Evolutionary conservation across 2,113 vertebrate genomes (phyloP), one percentile per base, ranked within the genome.

Genomic region (Chamaetylas fuelleborni): DNA sequence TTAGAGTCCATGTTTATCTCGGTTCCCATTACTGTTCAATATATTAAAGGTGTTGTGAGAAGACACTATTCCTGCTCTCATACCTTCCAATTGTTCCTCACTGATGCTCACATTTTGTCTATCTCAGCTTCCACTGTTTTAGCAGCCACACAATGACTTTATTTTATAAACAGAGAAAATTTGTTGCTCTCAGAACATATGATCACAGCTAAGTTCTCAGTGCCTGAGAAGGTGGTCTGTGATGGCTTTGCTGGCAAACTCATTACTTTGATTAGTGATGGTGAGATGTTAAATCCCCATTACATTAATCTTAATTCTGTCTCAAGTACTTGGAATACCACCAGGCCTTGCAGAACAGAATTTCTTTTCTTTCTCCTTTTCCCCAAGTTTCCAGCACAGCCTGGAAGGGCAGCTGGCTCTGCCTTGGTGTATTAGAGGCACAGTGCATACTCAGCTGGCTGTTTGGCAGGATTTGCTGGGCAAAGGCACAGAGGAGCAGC

Each of bases 231-330:
- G 34, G 80, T 90, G 54, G 26, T 58, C 42, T 86, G 33, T 54
- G 92, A 90, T 83, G 64, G 38, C 50, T 90, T 86, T 83, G 23
- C 79, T 95, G 94, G 79, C 88, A 92, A 85, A 80, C 15, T n/a
- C 24, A 14, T 70, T 14, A 77, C 16, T 86, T 86, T 86, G 87
- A 90, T 90, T 92, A 86, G 33, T 28, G 28, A 48, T 83, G 86
- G 93, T 78, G 81, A 86, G 86, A 78, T 78, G 91, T 78, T 70
- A 93, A 88, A 86, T 58, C 62, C 33, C 54, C 54, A 43, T 72
- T 70, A 86, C 64, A 16, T 34, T 88, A 89, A 81, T 60, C 81
- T 84, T 15, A 51, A 86, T 86, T 88, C 58, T 83, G 42, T 24
- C 79, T 86, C 20, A 70, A 62, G 38, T 34, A 50, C 11, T 90